Conservation (phyloP, 2,113 vertebrate genomes). For the Gymnarchus niloticus region DNA sequence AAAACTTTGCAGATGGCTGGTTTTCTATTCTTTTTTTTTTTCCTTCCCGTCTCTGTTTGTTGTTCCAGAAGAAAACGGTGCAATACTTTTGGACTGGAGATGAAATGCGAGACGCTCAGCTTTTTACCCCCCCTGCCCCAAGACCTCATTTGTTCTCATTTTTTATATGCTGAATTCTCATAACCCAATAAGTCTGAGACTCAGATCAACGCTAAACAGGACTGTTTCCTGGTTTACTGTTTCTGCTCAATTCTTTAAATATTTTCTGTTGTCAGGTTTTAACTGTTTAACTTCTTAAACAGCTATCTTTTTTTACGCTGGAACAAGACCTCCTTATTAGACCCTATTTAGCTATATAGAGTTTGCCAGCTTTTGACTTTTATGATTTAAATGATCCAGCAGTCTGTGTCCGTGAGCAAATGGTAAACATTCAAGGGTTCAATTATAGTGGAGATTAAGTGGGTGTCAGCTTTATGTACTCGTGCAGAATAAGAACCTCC, state of each 20-base stretch:
- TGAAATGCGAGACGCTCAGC: background rate
- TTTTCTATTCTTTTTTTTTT: background rate
- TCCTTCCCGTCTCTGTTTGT: background rate
- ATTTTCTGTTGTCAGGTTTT: background rate
- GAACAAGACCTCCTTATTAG: background rate
- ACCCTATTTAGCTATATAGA: background rate
- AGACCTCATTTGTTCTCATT: background rate
- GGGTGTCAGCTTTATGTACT: background rate
- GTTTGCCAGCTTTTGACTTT: background rate
- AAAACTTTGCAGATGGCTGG: background rate
- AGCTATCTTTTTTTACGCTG: background rate
- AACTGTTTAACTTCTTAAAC: background rate
- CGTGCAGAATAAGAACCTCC: background rate
- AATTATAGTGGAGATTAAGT: background rate
- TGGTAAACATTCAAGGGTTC: constrained; percentile 4
- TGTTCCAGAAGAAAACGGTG: background rate
- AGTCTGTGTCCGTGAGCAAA: background rate
- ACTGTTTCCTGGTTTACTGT: background rate
- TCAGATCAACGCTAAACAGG: background rate
- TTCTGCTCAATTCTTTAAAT: background rate
- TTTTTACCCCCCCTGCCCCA: background rate
- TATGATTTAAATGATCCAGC: background rate
- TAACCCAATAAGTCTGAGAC: background rate
- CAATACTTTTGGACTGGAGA: background rate
- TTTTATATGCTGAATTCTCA: background rate